phyloP scores from a whole-genome alignment of 2,797 vertebrate species.

The Perodicticus potto region DNA sequence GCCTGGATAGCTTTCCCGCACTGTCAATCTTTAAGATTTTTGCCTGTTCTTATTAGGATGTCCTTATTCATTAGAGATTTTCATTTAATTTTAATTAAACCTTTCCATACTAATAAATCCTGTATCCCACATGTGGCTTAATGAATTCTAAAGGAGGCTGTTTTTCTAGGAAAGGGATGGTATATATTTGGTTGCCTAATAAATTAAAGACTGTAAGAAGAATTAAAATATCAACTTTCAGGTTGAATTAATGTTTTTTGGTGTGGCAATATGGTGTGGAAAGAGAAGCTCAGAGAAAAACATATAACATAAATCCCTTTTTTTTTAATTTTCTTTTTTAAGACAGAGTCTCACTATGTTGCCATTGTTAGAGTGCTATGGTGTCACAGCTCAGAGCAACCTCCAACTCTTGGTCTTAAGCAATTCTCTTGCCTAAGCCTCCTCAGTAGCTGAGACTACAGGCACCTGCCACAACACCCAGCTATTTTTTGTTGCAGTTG shows the following conservation, averaged over 20 bases:
- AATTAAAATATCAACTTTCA: slow-evolving; percentile 41
- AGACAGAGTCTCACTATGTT: no score
- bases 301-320: background rate
- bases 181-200: background rate
- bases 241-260: background rate
- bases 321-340: no score
- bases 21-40: background rate
- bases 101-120: slow-evolving; percentile 68
- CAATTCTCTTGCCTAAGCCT: no score
- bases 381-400: no score
- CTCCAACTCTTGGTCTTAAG: no score
- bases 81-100: slow-evolving; percentile 77
- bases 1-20: background rate
- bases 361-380: no score
- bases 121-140: background rate
- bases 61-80: slow-evolving; percentile 66
- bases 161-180: slow-evolving; percentile 1
- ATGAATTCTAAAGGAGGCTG: slow-evolving; percentile 21
- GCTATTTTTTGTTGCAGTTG: no score
- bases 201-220: slow-evolving; percentile 53
- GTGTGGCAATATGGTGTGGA: background rate
- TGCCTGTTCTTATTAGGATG: slow-evolving; percentile 62
- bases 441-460: no score
- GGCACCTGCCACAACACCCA: no score
- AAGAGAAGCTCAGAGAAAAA: slow-evolving; percentile 43